Evolutionary conservation across 1,140 invertebrate genomes (phyloP).

Genomic region (Trichonephila inaurata): DNA sequence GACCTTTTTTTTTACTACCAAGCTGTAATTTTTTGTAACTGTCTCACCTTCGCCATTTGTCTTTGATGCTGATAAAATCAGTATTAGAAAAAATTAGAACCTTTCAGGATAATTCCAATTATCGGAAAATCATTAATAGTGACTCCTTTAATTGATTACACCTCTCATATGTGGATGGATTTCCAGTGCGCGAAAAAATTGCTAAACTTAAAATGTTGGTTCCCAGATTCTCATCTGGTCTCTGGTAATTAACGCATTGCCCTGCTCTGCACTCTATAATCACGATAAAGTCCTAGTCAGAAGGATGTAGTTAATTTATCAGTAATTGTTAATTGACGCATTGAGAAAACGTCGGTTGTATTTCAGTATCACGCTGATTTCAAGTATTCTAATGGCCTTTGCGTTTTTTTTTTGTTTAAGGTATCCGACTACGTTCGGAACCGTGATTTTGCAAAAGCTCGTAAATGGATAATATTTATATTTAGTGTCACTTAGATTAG

Average conservation of each 20-base stretch:
- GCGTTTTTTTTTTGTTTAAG: too few species aligned
- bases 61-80: slow-evolving; percentile 29
- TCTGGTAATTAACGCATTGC: not conserved
- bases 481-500: too few species aligned
- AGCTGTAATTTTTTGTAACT: not conserved
- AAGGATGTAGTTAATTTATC: not conserved
- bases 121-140: slow-evolving; percentile 51
- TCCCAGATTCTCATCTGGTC: not conserved
- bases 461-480: too few species aligned
- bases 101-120: slow-evolving; percentile 34
- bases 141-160: slow-evolving; percentile 43
- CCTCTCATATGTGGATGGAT: slow-evolving; percentile 21
- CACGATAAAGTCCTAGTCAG: not conserved
- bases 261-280: not conserved
- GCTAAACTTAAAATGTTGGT: not conserved
- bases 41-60: slow-evolving; percentile 10
- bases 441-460: too few species aligned
- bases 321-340: not conserved
- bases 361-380: too few species aligned
- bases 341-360: not conserved
- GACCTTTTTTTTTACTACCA: not conserved
- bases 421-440: too few species aligned
- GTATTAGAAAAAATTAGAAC: not conserved
- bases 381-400: too few species aligned
- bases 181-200: not conserved